phyloP scores from a whole-genome alignment of 2,888 invertebrate genomes.

The Chrysolina americana region DNA sequence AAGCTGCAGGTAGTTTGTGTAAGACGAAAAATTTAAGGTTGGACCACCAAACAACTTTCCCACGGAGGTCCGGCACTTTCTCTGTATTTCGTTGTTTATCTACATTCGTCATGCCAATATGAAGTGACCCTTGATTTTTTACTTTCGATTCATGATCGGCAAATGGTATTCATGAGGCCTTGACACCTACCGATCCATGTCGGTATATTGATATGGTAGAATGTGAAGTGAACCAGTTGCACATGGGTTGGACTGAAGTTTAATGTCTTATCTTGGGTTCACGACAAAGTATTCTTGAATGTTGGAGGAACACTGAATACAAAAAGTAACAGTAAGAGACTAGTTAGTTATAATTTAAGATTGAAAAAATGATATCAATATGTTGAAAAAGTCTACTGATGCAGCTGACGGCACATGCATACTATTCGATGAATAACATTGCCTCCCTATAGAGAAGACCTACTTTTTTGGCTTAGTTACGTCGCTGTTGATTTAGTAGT shows the following conservation, averaged over 20 bases:
- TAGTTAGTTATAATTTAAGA: too few species aligned
- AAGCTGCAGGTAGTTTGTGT: background rate
- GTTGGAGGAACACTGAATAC: too few species aligned
- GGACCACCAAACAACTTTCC: constrained; percentile 12
- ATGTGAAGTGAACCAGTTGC: background rate
- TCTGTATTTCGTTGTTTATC: background rate
- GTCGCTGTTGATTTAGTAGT: background rate
- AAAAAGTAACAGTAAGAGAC: too few species aligned
- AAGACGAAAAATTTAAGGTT: background rate
- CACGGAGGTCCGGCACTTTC: background rate
- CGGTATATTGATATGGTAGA: background rate
- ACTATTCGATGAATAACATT: too few species aligned
- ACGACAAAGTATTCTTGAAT: too few species aligned
- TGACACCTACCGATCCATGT: background rate
- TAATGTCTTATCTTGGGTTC: too few species aligned
- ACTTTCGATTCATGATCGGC: constrained; percentile 4
- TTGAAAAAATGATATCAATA: too few species aligned
- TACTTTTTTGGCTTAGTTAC: background rate
- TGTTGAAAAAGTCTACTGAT: too few species aligned
- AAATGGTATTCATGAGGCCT: background rate
- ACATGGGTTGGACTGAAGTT: too few species aligned
- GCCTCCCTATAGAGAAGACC: background rate
- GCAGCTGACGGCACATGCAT: too few species aligned
- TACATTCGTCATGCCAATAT: constrained; percentile 9
- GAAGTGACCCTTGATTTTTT: constrained; percentile 16